phyloP scores from a whole-genome alignment of 2,888 invertebrate genomes.

The Vannuccia rotundouncinata region DNA sequence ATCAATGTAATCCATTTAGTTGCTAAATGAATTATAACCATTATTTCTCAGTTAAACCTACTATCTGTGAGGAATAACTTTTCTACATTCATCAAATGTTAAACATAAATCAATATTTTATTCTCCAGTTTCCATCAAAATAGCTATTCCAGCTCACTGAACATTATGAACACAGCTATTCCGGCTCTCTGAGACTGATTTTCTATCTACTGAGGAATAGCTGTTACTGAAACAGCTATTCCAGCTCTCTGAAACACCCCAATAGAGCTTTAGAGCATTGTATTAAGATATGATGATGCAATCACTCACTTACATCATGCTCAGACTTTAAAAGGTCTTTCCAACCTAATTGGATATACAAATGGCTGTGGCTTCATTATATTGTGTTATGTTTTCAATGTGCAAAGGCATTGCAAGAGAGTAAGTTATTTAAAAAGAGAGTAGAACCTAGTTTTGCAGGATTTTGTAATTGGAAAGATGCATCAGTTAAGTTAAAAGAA shows the following conservation, averaged over 20 bases:
- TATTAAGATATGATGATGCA: too few species aligned
- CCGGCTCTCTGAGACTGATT: not conserved
- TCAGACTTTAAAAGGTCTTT: constrained; percentile 22
- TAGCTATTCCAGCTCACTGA: not conserved
- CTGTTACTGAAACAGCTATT: too few species aligned
- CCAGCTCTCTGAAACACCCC: too few species aligned
- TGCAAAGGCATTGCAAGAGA: constrained; percentile 17
- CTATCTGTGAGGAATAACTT: not conserved
- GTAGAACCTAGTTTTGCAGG: constrained; percentile 22
- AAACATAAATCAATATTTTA: not conserved
- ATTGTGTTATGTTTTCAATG: constrained; percentile 17
- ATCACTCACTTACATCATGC: too few species aligned
- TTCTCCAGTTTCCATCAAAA: not conserved
- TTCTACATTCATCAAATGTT: not conserved
- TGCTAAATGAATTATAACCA: not conserved
- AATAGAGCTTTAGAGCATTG: too few species aligned
- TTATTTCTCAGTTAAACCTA: not conserved
- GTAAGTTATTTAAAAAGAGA: constrained; percentile 8
- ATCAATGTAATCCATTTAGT: not conserved
- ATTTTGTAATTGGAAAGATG: constrained; percentile 18
- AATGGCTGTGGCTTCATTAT: constrained; percentile 5
- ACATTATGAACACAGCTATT: not conserved
- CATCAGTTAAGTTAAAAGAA: constrained; percentile 7
- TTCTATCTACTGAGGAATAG: too few species aligned
- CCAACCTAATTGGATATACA: constrained; percentile 12